Conservation (phyloP, 2,888 invertebrate genomes). For the Seira musarum region DNA sequence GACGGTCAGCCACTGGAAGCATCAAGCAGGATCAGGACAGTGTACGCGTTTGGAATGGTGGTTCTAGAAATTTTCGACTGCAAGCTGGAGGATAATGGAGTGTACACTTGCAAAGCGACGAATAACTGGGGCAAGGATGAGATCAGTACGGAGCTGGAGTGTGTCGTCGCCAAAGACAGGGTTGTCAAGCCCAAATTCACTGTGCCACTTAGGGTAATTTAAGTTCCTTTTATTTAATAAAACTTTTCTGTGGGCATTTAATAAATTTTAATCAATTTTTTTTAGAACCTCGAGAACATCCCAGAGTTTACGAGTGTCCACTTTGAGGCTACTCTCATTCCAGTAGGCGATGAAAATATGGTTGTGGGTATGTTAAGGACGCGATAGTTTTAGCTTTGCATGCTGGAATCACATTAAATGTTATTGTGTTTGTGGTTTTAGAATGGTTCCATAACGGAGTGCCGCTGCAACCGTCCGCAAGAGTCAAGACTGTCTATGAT, state of each 20-base stretch:
- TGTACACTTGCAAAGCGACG: conserved; percentile 89
- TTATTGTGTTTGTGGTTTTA: conserved; percentile 79
- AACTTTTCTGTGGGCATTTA: conserved; percentile 3
- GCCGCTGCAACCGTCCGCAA: conserved; percentile 88
- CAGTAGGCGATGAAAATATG: conserved; percentile 82
- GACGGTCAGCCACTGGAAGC: conserved; percentile 78
- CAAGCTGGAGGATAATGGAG: conserved; percentile 92
- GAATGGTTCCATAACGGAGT: conserved; percentile 98
- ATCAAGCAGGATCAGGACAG: conserved; percentile 87
- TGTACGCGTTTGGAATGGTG: conserved; percentile 98
- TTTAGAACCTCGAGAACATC: conserved; percentile 34
- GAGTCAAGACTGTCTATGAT: conserved; percentile 94
- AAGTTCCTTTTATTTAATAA: conserved; percentile 80
- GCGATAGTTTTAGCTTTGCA: no score
- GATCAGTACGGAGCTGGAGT: conserved; percentile 83
- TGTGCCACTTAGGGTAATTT: conserved; percentile 57
- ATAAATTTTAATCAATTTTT: background rate
- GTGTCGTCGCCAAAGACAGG: conserved; percentile 43
- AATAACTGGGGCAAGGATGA: conserved; percentile 92
- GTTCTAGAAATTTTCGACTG: conserved; percentile 96
- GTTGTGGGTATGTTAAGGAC: no score
- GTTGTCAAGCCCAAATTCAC: conserved; percentile 65
- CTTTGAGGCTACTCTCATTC: conserved; percentile 94
- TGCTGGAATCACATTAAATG: no score
- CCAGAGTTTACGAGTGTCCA: conserved; percentile 35